phyloP scores from a whole-genome alignment of 1,140 invertebrate genomes.

The Drosophila arawakana region DNA sequence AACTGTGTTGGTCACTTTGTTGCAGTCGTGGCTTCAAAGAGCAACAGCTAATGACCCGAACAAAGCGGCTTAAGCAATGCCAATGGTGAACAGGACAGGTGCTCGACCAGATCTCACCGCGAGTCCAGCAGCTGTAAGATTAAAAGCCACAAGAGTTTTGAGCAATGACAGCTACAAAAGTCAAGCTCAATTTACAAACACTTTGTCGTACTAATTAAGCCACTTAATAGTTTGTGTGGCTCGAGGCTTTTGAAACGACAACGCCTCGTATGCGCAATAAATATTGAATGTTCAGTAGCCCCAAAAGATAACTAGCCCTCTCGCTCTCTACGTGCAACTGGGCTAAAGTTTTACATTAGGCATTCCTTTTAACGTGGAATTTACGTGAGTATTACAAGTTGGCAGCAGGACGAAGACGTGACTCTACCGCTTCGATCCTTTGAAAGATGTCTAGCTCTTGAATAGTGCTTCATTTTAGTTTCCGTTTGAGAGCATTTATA shows the following conservation, averaged over 20 bases:
- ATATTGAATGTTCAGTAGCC: slow-evolving; percentile 58
- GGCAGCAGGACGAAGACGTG: slow-evolving; percentile 44
- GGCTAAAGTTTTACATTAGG: slow-evolving; percentile 64
- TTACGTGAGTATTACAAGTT: slow-evolving; percentile 58
- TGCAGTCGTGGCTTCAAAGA: slow-evolving; percentile 14
- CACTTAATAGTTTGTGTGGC: slow-evolving; percentile 53
- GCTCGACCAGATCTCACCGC: neutral
- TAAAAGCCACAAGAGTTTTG: slow-evolving; percentile 8
- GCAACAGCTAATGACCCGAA: slow-evolving; percentile 15
- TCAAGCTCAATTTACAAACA: slow-evolving; percentile 61
- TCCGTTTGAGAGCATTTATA: slow-evolving; percentile 43
- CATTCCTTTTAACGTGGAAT: slow-evolving; percentile 60
- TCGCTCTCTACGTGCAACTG: neutral
- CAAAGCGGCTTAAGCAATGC: slow-evolving; percentile 46
- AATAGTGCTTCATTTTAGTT: slow-evolving; percentile 68
- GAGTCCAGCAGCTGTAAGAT: slow-evolving; percentile 3
- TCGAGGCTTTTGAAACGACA: slow-evolving; percentile 8
- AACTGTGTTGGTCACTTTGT: slow-evolving; percentile 28
- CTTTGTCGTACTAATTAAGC: slow-evolving; percentile 73
- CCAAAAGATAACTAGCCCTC: slow-evolving; percentile 14
- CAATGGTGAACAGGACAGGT: neutral
- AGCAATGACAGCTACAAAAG: slow-evolving; percentile 44
- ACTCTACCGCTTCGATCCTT: slow-evolving; percentile 23
- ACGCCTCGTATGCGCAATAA: slow-evolving; percentile 63
- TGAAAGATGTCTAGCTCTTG: slow-evolving; percentile 18